Conservation (phyloP, 2,113 vertebrate species). For the Poicephalus gulielmi region DNA sequence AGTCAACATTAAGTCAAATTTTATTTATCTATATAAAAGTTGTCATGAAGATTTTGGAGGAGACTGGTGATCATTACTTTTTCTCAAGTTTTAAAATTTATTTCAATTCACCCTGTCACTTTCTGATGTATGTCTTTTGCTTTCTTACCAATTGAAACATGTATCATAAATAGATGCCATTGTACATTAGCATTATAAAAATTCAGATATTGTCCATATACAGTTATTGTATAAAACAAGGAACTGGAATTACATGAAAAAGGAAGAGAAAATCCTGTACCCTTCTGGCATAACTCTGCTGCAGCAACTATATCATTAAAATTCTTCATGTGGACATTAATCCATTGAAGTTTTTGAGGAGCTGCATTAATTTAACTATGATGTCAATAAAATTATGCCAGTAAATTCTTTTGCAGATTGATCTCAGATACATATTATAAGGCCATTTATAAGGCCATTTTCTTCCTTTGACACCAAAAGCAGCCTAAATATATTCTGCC, state of each 20-base stretch:
- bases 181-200: background rate
- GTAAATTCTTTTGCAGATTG: background rate
- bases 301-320: background rate
- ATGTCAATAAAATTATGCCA: background rate
- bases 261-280: background rate
- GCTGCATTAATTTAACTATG: background rate
- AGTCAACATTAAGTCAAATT: background rate
- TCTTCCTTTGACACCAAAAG: background rate
- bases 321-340: background rate
- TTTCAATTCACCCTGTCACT: background rate
- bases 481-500: background rate
- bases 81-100: background rate
- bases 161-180: background rate
- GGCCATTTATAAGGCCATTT: fast-evolving
- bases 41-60: background rate
- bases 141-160: background rate
- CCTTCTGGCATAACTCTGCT: background rate
- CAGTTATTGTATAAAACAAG: background rate
- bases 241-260: background rate
- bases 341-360: background rate
- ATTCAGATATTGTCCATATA: background rate
- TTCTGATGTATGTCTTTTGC: background rate
- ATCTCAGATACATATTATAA: background rate
- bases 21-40: background rate
- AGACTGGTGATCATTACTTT: background rate